Evolutionary conservation across 2,113 vertebrate species (phyloP).

Genomic region (Guaruba guarouba): DNA sequence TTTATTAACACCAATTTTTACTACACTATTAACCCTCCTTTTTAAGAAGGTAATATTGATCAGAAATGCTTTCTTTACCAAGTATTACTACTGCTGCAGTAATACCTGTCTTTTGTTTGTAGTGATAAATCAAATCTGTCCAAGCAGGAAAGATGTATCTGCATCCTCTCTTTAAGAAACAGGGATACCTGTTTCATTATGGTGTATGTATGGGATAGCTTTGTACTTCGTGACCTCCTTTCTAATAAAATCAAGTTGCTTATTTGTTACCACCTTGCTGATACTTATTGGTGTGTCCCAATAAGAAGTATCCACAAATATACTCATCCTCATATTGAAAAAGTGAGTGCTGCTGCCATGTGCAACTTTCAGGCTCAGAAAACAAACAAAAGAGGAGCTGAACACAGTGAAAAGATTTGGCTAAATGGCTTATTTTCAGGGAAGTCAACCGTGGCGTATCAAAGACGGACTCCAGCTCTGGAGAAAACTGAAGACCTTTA

Average conservation of each 20-base stretch:
- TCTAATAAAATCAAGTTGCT: neutral
- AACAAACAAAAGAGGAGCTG: neutral
- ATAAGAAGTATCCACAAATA: neutral
- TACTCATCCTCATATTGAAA: neutral
- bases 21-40: neutral
- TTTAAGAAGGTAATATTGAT: neutral
- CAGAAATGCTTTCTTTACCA: neutral
- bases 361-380: neutral
- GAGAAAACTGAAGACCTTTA: too few species aligned
- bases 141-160: neutral
- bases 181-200: neutral
- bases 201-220: neutral
- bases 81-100: neutral
- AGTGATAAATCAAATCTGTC: neutral
- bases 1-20: neutral
- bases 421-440: neutral
- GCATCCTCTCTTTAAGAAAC: neutral
- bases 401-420: neutral
- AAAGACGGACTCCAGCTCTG: too few species aligned
- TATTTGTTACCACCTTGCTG: neutral
- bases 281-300: neutral
- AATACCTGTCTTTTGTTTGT: neutral
- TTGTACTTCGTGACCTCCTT: neutral
- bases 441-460: neutral
- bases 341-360: fast-evolving